phyloP scores from a whole-genome alignment of 2,113 vertebrate species.

The Pteropus alecto region DNA sequence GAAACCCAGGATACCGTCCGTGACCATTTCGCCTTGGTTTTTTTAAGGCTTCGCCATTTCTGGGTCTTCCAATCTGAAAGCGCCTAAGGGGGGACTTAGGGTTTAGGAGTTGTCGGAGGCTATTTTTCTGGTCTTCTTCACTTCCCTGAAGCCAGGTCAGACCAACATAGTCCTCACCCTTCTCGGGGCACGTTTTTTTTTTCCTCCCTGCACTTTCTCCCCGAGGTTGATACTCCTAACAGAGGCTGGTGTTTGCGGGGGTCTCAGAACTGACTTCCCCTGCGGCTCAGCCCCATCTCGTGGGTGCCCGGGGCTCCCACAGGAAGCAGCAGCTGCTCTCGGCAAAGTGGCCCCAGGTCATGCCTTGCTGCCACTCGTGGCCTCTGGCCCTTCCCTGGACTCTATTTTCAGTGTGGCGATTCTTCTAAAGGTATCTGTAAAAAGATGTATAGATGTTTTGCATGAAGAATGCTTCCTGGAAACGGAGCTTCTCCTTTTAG shows the following conservation, averaged over 20 bases:
- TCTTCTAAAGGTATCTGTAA: background rate
- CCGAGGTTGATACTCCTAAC: background rate
- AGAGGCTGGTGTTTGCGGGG: background rate
- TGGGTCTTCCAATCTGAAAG: background rate
- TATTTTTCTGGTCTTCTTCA: background rate
- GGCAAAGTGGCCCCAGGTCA: background rate
- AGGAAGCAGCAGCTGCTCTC: background rate
- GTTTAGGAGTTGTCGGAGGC: background rate
- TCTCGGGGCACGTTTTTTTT: background rate
- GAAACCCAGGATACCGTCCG: background rate
- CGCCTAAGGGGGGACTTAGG: background rate
- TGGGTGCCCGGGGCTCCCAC: no score
- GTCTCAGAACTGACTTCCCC: background rate
- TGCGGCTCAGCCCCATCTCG: fast-evolving
- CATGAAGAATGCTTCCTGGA: background rate
- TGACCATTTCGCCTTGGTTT: background rate
- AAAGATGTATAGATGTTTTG: background rate
- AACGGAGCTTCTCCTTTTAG: background rate
- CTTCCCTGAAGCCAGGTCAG: background rate
- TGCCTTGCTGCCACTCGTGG: background rate
- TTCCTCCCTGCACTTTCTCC: background rate
- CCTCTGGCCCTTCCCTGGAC: background rate
- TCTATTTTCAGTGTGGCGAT: background rate
- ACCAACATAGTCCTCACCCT: background rate
- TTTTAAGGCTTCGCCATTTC: background rate